A percentile compares a stretch with the other conserved stretches of the same genome.
These are phyloP conservation scores for Drosophila aldrichi DNA, from an alignment of 2,888 invertebrate genomes.

Conservation along the genomic window DNA sequence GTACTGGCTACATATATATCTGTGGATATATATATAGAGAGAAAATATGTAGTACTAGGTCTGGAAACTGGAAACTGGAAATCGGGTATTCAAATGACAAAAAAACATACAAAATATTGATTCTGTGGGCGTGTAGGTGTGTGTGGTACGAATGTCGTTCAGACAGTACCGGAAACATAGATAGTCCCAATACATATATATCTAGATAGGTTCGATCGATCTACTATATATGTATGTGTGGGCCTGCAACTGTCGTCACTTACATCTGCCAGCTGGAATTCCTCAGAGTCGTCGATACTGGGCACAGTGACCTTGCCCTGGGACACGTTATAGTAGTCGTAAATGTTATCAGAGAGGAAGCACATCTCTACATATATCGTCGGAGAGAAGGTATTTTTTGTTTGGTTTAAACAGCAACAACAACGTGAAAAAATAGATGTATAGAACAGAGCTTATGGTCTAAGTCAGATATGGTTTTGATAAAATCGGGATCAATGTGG, in stretches of 20 bases:
- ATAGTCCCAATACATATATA: constrained; percentile 23
- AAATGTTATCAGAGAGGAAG: constrained; percentile 93
- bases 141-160: constrained; percentile 60
- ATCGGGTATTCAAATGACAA: constrained; percentile 58
- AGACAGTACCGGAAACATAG: constrained; percentile 67
- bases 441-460: constrained; percentile 37
- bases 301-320: constrained; percentile 99
- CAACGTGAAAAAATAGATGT: constrained; percentile 32
- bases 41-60: constrained; percentile 55
- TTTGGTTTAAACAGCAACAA: constrained; percentile 61
- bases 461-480: constrained; percentile 38
- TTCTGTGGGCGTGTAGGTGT: constrained; percentile 54
- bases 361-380: constrained; percentile 89
- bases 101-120: constrained; percentile 47
- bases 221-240: constrained; percentile 34
- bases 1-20: constrained; percentile 48
- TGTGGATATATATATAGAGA: constrained; percentile 41
- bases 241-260: constrained; percentile 86
- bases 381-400: constrained; percentile 81
- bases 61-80: constrained; percentile 58
- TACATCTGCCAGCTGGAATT: constrained; percentile 95
- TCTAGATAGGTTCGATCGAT: constrained; percentile 7
- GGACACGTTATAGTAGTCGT: constrained; percentile 96
- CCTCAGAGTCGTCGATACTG: constrained; percentile 97
- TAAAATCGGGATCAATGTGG: constrained; percentile 10